Base-by-base conservation (phyloP, 2,113 vertebrate species). In the Xenus cinereus region DNA sequence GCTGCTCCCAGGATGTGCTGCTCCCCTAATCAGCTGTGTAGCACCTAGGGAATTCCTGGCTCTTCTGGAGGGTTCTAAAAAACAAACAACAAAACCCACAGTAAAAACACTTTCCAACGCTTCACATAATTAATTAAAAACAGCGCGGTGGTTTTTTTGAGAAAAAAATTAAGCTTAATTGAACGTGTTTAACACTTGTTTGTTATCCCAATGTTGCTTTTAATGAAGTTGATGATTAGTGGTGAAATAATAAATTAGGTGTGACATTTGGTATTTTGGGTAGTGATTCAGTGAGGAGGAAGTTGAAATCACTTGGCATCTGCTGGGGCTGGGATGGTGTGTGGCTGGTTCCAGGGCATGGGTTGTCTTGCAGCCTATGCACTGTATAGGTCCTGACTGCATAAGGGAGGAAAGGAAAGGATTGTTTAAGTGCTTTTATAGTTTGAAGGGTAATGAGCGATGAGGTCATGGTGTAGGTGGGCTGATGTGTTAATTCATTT, bases 221-320 rank as follows among this genome's bases (percentile, higher is more conserved):
- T 96, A 95, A 95, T 94, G 33, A 84, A 90, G 83, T 17, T 50
- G 60, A 30, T 92, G 59, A 89, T 93, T 73, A 91, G 74, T 35
- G 35, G 68, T 46, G 54, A 50, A 77, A n/a, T 78, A 83, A 62
- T 89, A 83, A 90, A 96, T 94, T 35, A 71, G 72, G 15, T 39
- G 13, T 76, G 92, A 67, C 62, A 1, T 35, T 37, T 39, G 73
- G n/a, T 84, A 32, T 67, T 93, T 64, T 79, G 62, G 80, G 46
- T 22, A 26, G 75, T 35, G 84, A 96, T 64, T 64, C 67, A 30
- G 50, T 23, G 67, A 60, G 48, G 54, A 77, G 46, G 73, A 93
- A 85, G 69, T 8, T 45, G 56, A 43, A 64, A 74, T 57, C 33
- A 12, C 50, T 74, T 10, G 4, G 27, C 33, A 37, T 50, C 73